Evolutionary conservation across 2,888 invertebrate species (phyloP).

Genomic region (Lasioglossum pauxillum): DNA sequence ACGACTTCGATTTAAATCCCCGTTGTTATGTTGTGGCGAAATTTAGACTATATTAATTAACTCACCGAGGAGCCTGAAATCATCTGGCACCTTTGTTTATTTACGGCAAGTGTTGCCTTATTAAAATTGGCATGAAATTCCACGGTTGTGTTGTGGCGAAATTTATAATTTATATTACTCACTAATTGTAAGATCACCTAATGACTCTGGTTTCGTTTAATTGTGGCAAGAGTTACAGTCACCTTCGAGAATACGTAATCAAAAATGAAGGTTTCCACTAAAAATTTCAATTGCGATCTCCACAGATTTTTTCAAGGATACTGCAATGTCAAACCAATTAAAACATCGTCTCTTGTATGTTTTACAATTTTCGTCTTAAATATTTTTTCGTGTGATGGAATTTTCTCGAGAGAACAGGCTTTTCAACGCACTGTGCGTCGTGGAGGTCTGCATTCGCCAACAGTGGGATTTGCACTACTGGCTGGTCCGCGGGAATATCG

Average conservation of each 20-base stretch:
- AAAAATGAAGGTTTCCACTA: neutral
- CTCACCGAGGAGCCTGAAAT: neutral
- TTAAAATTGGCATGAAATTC: neutral
- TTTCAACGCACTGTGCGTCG: neutral
- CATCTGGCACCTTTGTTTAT: neutral
- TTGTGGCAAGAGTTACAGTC: neutral
- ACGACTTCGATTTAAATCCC: conserved; percentile 11
- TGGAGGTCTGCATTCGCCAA: conserved; percentile 13
- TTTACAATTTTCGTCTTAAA: neutral
- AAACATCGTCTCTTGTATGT: neutral
- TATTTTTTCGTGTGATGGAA: neutral
- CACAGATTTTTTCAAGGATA: neutral
- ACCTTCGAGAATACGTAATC: neutral
- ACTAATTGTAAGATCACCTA: neutral
- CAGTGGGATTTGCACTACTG: conserved; percentile 47
- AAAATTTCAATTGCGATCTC: neutral
- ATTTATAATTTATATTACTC: neutral
- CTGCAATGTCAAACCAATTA: neutral
- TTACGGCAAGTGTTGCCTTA: neutral
- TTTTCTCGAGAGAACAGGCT: neutral
- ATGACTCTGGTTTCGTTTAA: neutral
- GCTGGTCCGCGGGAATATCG: conserved; percentile 64
- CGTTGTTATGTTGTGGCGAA: neutral
- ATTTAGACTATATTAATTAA: neutral
- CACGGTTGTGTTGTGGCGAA: neutral